Percentiles rank a stretch among this genome's conserved stretches.
These are phyloP conservation scores for Cantharis lateralis DNA, from an alignment of 2,888 invertebrate genomes.

Conservation along the genomic window DNA sequence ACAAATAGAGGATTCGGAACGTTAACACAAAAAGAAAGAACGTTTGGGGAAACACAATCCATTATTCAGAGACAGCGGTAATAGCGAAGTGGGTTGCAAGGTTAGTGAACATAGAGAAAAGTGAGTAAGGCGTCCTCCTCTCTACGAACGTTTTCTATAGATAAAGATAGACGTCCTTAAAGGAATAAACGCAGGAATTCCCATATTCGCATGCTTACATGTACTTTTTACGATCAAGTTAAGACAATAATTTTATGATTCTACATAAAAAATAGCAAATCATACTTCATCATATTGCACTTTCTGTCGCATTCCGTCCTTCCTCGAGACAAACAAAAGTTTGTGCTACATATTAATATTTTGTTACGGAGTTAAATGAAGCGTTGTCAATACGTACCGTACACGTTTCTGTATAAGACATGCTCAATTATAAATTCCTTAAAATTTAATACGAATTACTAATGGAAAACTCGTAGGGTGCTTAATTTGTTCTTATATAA, in stretches of 20 bases:
- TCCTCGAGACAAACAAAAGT: background rate
- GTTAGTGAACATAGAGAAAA: constrained; percentile 31
- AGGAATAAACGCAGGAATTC: constrained; percentile 27
- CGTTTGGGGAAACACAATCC: constrained; percentile 45
- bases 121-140: constrained; percentile 19
- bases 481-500: background rate
- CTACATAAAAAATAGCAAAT: background rate
- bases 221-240: constrained; percentile 10
- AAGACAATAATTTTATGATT: background rate
- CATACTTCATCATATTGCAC: background rate
- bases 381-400: background rate
- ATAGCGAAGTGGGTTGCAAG: constrained; percentile 42
- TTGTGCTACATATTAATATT: background rate
- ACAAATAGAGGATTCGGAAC: constrained; percentile 33
- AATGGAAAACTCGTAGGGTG: background rate
- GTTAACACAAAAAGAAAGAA: constrained; percentile 36
- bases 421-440: background rate
- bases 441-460: background rate
- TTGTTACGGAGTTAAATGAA: background rate
- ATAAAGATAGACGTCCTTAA: constrained; percentile 12
- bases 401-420: background rate
- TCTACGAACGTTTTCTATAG: constrained; percentile 11
- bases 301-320: background rate
- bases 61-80: constrained; percentile 48
- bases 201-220: constrained; percentile 30